phyloP scores from a whole-genome alignment of 2,888 invertebrate species.

The Portevinia maculata region DNA sequence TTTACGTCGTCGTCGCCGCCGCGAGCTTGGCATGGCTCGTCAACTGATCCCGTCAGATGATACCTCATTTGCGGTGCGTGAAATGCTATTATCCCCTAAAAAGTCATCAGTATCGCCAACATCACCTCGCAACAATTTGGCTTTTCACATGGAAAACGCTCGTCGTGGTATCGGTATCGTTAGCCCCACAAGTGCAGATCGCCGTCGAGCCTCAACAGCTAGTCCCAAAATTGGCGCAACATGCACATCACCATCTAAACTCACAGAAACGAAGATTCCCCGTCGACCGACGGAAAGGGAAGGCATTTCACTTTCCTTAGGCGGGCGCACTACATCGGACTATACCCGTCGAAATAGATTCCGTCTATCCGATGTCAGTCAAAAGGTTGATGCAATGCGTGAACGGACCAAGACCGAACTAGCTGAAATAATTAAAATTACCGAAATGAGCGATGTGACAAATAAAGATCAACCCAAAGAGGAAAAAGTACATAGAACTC shows the following conservation, averaged over 20 bases:
- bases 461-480: constrained; percentile 34
- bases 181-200: constrained; percentile 70
- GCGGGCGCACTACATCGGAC: constrained; percentile 50
- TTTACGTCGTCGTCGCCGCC: constrained; percentile 80
- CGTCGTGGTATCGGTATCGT: constrained; percentile 76
- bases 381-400: constrained; percentile 78
- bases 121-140: constrained; percentile 76
- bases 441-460: constrained; percentile 78
- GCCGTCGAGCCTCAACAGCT: constrained; percentile 77
- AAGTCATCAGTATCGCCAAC: constrained; percentile 59
- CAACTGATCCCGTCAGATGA: constrained; percentile 80
- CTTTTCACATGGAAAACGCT: constrained; percentile 78
- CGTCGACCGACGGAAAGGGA: constrained; percentile 53
- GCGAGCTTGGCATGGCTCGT: constrained; percentile 81
- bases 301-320: constrained; percentile 36
- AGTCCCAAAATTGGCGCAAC: constrained; percentile 76
- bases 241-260: constrained; percentile 41
- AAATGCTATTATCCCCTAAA: constrained; percentile 78
- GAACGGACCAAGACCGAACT: constrained; percentile 81
- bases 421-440: constrained; percentile 82
- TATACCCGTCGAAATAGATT: constrained; percentile 76
- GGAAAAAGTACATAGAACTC: constrained; percentile 13
- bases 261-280: constrained; percentile 61
- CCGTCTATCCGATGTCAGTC: constrained; percentile 78
- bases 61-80: constrained; percentile 77